Base-by-base conservation (phyloP, 2,113 vertebrate genomes). In the Mohoua ochrocephala region DNA sequence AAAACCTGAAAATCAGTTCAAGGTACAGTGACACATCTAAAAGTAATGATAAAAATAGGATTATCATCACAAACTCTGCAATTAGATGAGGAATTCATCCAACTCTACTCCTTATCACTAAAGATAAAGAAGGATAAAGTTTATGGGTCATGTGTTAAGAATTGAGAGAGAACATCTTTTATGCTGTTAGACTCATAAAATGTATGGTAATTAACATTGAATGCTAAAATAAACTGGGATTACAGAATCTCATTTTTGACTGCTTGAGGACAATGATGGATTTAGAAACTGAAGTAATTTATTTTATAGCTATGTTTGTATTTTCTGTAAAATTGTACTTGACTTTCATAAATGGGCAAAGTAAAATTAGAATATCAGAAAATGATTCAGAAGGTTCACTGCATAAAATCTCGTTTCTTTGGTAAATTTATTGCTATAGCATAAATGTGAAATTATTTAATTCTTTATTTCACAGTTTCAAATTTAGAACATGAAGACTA, bases 281-380 rank as follows among this genome's bases (percentile, higher is more conserved):
- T 88, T 93, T 73, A 90, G 67, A 94, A 95, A 79, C 6, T 11
- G 31, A 89, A 70, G 23, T 24, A 61, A 90, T 30, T 81, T 84
- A 65, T 50, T 85, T 92, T 37, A 93, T 15, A 93, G 30, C 12
- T 78, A 41, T 47, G 33, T 28, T 81, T 70, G 17, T 71, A 52
- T 83, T 83, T 96, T 84, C 67, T 91, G 50, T 80, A 90, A 95
- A 96, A 91, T 26, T 79, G 54, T 61, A 65, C 33, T 54, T 85
- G 50, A 76, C 75, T 89, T 95, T 91, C 70, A 89, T 31, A 87
- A 76, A 84, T 57, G 45, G 31, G 45, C 33, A 79, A 91, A 91
- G 33, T 45, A 84, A 80, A 91, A 56, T 69, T 17, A 50, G 18
- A 84, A 22, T 60, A 84, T 49, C 45, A 92, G 61, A 52, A 81